Conservation (phyloP, 2,113 vertebrate genomes). For the Pelmatolapia mariae region DNA sequence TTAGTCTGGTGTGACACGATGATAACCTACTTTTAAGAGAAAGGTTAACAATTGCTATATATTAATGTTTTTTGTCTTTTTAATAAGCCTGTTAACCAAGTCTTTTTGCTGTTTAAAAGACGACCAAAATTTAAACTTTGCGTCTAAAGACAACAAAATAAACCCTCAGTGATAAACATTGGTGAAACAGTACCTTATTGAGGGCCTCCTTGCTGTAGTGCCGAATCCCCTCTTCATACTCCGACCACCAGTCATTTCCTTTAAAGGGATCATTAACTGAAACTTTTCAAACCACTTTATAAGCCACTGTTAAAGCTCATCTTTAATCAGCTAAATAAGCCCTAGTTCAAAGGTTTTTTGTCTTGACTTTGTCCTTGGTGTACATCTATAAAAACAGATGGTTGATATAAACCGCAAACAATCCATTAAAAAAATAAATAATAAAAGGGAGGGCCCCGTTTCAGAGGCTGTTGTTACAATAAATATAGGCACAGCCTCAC, state of each 20-base stretch:
- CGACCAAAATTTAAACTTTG: rapidly evolving
- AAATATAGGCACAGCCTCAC: constrained; percentile 3
- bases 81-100: background rate
- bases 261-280: background rate
- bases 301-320: background rate
- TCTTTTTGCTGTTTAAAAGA: background rate
- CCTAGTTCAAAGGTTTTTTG: background rate
- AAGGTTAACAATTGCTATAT: background rate
- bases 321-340: background rate
- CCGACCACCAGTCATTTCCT: constrained; percentile 69
- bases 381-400: background rate
- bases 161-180: background rate
- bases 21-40: background rate
- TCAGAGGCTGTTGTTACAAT: background rate
- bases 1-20: background rate
- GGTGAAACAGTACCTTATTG: constrained; percentile 52
- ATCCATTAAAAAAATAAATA: background rate
- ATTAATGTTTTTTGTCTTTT: background rate
- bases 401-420: background rate
- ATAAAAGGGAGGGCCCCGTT: background rate
- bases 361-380: background rate
- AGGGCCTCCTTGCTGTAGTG: constrained; percentile 66
- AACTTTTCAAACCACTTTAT: background rate
- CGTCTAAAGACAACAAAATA: background rate
- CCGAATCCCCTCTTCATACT: constrained; percentile 69